Percentiles rank a stretch among this genome's conserved stretches.
These are phyloP conservation scores for Papilio machaon DNA, from an alignment of 1,140 invertebrate species.

Conservation along the genomic window DNA sequence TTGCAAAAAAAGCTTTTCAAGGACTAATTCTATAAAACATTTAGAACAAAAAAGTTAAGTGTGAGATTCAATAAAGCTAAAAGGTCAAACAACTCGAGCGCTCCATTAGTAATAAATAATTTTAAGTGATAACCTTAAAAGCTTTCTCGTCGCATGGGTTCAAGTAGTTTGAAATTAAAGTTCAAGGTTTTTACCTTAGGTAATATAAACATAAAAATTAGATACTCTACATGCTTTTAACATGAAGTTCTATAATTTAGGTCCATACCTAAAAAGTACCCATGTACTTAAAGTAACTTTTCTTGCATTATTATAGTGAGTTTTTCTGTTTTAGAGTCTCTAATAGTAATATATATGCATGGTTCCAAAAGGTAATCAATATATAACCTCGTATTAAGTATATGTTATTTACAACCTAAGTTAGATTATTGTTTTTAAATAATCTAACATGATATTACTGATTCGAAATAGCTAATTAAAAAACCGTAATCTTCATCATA, in stretches of 20 bases:
- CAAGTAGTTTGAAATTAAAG: constrained; percentile 60
- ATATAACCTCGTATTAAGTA: neutral
- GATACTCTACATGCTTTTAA: neutral
- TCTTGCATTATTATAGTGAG: no score
- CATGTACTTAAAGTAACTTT: no score
- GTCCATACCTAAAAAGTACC: no score
- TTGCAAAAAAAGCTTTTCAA: constrained; percentile 56
- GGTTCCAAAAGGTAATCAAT: neutral
- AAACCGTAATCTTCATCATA: constrained; percentile 1
- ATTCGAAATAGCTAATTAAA: neutral
- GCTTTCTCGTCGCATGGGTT: constrained; percentile 64
- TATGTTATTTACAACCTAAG: neutral
- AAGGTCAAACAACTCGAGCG: constrained; percentile 44
- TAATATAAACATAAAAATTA: neutral
- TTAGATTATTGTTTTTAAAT: neutral
- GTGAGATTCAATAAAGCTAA: constrained; percentile 49
- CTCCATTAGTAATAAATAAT: constrained; percentile 76
- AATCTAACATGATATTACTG: neutral
- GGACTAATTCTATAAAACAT: constrained; percentile 57
- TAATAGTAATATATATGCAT: neutral
- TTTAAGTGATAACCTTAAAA: constrained; percentile 75
- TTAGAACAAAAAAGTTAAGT: constrained; percentile 56
- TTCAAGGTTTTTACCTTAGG: constrained; percentile 48
- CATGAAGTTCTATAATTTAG: neutral
- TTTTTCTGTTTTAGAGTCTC: no score